Evolutionary conservation across 2,797 vertebrate genomes (phyloP), one percentile per base, ranked within the genome.

Genomic region (Philypnodon macrostomus): DNA sequence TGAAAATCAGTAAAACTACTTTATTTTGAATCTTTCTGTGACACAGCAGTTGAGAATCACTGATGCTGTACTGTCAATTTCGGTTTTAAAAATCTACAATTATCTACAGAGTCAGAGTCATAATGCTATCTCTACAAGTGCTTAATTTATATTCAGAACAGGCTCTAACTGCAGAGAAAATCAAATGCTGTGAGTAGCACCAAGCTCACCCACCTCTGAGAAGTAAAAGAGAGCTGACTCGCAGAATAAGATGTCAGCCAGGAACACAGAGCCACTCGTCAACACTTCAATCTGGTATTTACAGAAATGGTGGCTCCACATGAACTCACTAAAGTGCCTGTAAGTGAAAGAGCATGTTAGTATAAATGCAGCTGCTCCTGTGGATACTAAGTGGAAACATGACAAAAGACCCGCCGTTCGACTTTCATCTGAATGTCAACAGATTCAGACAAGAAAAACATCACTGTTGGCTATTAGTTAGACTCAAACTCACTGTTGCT

Each of bases 281-380:
- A 99, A 91, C 89, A 98, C 96, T 91, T 98, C 97, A 12, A 99
- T 99, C 91, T 98, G 97, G 77, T 99, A 99, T 93, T 98, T 98
- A 90, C 97, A 98, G 90, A 97, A 98, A 87, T 98, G 92, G 72
- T 98, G 96, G 88, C 95, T 98, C 62, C 96, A 83, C 78, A 98
- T 77, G 89, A 98, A 99, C 67, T 97, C 95, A 32, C 67, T 94
- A 93, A 99, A 98, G 94, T 97, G 93, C 92, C 97, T 99, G 87
- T n/a, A 79, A 32, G 55, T 53, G 66, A 87, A 10, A 80, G 57
- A 58, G 38, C 29, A 16, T 21, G 59, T 29, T 38, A 17, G 34
- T 35, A 47, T 64, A 53, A 69, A 42, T 12, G 8, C 35, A 23
- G 48, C 23, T 2, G 35, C 42, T 40, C 6, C 7, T 9, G 31